A percentile compares a stretch with the other conserved stretches of the same genome.
Conservation (phyloP, 2,888 invertebrate genomes). For the Tiphia femorata region DNA sequence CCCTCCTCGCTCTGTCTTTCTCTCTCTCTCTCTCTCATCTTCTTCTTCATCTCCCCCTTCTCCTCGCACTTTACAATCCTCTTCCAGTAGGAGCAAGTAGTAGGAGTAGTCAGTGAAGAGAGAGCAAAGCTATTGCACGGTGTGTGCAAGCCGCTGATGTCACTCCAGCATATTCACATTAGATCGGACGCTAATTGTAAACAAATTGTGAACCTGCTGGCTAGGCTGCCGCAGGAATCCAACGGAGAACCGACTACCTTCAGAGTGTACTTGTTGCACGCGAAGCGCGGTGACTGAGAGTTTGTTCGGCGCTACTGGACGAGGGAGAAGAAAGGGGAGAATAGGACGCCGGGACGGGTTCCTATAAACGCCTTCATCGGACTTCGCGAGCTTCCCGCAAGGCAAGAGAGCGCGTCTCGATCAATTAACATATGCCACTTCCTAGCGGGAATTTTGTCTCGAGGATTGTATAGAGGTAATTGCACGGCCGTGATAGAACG, state of each 20-base stretch:
- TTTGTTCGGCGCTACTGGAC: conserved; percentile 15
- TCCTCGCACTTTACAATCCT: not conserved
- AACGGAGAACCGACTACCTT: conserved; percentile 20
- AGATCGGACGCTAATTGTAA: too few species aligned
- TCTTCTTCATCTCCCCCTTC: not conserved
- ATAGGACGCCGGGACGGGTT: conserved; percentile 16
- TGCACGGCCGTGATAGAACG: conserved; percentile 17
- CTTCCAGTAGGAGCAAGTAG: too few species aligned
- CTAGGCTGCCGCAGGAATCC: conserved; percentile 1
- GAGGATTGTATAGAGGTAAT: conserved; percentile 29
- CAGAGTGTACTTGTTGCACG: conserved; percentile 42
- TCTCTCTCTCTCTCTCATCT: conserved; percentile 1
- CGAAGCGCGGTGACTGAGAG: conserved; percentile 23
- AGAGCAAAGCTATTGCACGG: too few species aligned
- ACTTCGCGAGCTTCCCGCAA: conserved; percentile 37
- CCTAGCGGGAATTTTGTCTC: conserved; percentile 38
- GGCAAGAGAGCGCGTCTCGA: conserved; percentile 36
- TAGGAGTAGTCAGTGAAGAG: too few species aligned
- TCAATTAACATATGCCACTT: conserved; percentile 38
- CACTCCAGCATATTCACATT: too few species aligned
- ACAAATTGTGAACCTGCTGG: conserved; percentile 3
- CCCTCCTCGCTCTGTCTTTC: not conserved
- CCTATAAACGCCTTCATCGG: conserved; percentile 25
- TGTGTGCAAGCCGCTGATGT: too few species aligned
- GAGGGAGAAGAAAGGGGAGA: not conserved